These are phyloP conservation scores for Seladonia tumulorum DNA, from an alignment of 2,888 invertebrate genomes.

Conservation along the genomic window DNA sequence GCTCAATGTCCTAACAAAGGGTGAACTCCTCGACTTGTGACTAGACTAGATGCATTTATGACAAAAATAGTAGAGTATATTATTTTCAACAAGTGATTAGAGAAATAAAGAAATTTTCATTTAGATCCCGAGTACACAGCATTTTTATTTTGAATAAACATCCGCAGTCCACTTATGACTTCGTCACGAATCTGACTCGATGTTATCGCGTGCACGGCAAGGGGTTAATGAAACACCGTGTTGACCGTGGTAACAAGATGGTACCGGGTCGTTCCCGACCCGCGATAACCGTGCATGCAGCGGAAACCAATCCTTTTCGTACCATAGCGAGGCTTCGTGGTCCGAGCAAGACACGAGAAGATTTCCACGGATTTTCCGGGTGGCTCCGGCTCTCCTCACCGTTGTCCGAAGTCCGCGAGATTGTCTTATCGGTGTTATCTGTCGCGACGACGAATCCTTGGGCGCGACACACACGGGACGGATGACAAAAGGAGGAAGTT, in stretches of 20 bases:
- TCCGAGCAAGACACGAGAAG: background rate
- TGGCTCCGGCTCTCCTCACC: conserved; percentile 2
- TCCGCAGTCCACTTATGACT: background rate
- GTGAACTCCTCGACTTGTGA: too few species aligned
- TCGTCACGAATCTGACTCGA: too few species aligned
- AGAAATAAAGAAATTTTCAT: too few species aligned
- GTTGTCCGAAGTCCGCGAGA: conserved; percentile 41
- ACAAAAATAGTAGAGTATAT: too few species aligned
- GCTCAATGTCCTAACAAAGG: too few species aligned
- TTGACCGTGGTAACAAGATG: background rate
- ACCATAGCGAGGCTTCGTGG: background rate
- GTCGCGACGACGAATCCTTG: conserved; percentile 52
- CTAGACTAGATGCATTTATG: too few species aligned
- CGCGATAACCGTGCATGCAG: background rate
- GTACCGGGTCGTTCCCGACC: background rate
- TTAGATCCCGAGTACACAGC: too few species aligned
- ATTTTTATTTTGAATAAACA: too few species aligned
- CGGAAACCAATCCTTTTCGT: background rate
- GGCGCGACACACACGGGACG: conserved; percentile 59
- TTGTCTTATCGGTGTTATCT: conserved; percentile 43
- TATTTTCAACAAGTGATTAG: too few species aligned
- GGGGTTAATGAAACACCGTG: background rate
- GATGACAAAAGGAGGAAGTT: conserved; percentile 68
- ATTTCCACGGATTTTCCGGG: conserved; percentile 1
- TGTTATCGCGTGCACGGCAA: background rate